Evolutionary conservation across 2,888 invertebrate genomes (phyloP), one percentile per base, ranked within the genome.

Genomic region (Netelia virgata): DNA sequence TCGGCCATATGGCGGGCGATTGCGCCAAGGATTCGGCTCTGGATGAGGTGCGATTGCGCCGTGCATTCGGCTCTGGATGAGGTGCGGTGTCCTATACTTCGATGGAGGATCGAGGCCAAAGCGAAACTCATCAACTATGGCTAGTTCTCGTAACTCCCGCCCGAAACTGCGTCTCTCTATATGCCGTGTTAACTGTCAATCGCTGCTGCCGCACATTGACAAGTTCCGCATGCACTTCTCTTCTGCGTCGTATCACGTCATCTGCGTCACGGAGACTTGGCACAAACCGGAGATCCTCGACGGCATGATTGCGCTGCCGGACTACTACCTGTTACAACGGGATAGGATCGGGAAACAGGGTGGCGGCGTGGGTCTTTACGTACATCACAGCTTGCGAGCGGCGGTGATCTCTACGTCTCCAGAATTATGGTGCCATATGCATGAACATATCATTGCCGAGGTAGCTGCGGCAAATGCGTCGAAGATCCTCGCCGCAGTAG

Each of bases 1-100:
- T 83, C n/a, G 78, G 83, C 9, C 84, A 86, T 18, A 20, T 69
- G 14, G 76, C 83, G 1, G 64, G 61, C 11, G 74, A 75, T 8
- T 86, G 86, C 43, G 18, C 72, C 43, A 50, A 41, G 0, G 10
- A 11, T n/a, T n/a, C n/a, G n/a, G n/a, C n/a, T n/a, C n/a, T n/a
- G n/a, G n/a, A n/a, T n/a, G n/a, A n/a, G 3, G 59, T 28, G 8
- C 53, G n/a, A 11, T 16, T 81, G 81, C 14, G 68, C n/a, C n/a
- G 36, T 3, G 5, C 64, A 64, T 8, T n/a, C 41, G n/a, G 64
- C 64, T 5, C n/a, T 64, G 1, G 64, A 64, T 8, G 64, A n/a
- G 55, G 5, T 5, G 28, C 28, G 28, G 6, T 28, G 28, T 5
- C 28, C 28, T 5, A 28, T 28, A 28, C 6, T 28, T 5, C n/a